Base-by-base conservation (phyloP, 2,888 invertebrate species). In the Bombylius discolor region DNA sequence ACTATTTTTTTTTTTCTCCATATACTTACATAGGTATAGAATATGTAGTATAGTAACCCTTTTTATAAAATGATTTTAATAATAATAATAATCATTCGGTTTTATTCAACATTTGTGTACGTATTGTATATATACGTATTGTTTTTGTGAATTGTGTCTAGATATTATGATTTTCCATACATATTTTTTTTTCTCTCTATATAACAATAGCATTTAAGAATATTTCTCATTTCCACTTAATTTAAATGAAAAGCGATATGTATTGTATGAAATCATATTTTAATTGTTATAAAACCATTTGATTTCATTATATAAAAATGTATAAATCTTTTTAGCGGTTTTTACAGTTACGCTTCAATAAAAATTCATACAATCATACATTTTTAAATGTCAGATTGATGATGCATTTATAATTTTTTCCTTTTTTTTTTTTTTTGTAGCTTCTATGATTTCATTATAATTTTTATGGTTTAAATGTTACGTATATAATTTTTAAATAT, bases 271-370 rank as follows among this genome's bases (percentile, higher is more conserved):
- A 53, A 57, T 57, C 54, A 57, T 57, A 57, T 50, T 57, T 57
- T 57, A 57, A 57, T 57, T 57, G 53, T 57, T 57, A 57, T 57
- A 57, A 53, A 57, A 57, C 53, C 47, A 53, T 57, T 51, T 44
- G 33, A 33, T 13, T 48, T 33, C 33, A 5, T 7, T 50, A 34
- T 11, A 12, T 14, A 5, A 39, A 39, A 33, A n/a, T 23, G 39
- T 33, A 53, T 56, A 56, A 56, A 56, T 56, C 56, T 56, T 50
- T 39, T 36, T 36, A 50, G 56, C 39, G 56, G 56, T 56, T 56
- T 51, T 49, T 52, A 56, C 56, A 48, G 47, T 56, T 51, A 50
- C 50, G 55, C 46, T 55, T 55, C 55, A 55, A 55, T 55, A 50
- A 42, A 50, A 54, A 49, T 54, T 45, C 54, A 49, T 45, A 49